Evolutionary conservation across 2,113 vertebrate genomes (phyloP), one percentile per base, ranked within the genome.

Genomic region (Ophthalmolycus amberensis): DNA sequence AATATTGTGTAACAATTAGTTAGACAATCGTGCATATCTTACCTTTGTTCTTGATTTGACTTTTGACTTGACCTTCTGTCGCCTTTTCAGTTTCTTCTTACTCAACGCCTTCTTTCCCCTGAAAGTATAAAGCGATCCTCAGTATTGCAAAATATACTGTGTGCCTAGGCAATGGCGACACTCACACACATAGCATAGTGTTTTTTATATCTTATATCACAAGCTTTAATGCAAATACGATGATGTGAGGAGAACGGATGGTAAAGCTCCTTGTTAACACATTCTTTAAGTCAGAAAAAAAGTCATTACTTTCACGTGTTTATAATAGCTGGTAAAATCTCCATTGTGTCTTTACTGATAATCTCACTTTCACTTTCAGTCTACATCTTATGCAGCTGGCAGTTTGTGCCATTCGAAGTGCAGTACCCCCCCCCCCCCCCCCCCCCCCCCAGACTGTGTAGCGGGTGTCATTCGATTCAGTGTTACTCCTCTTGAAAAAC

Each of bases 51-150:
- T 96, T 89, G 96, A 94, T 96, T 98, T 99, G 80, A 97, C 96
- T 97, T 99, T 99, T 94, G 97, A 97, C 93, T 99, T 99, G 91
- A 96, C 96, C 94, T 99, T 99, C 94, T 99, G 97, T 91, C 99
- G 97, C 86, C 97, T 95, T 96, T 99, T 99, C 86, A 99, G 95
- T 85, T 99, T 99, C 95, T 99, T 99, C 96, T 99, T 99, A 94
- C 96, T 99, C 94, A 99, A 96, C 89, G 97, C 95, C 94, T 99
- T 99, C 94, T 99, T 99, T 89, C 95, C 97, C 92, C 98, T 99
- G 93, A 91, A 97, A 94, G 60, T 52, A 58, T 9, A 88, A 10
- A 78, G 37, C 18, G 3, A 75, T 75, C 1, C 10, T 78, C 52
- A 85, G 65, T 56, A 52, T 14, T 79, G n/a, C n/a, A 80, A 81